These are phyloP conservation scores for Aethina tumida DNA, from an alignment of 1,140 invertebrate species.

Conservation along the genomic window DNA sequence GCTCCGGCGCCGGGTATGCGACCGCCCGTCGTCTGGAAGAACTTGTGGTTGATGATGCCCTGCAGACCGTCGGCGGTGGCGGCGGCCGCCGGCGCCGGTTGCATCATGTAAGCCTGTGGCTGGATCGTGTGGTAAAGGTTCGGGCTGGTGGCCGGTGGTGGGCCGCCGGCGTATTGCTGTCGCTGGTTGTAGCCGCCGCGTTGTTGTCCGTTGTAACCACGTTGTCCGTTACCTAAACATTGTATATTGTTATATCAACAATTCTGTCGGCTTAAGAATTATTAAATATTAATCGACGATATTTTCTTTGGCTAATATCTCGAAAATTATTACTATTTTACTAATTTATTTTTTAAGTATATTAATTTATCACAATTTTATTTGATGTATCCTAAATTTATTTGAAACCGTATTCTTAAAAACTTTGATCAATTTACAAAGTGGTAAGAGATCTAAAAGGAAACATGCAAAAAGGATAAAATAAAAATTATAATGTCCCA, in stretches of 20 bases:
- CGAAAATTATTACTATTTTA: no score
- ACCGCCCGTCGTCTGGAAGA: conserved; percentile 45
- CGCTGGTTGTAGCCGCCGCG: conserved; percentile 33
- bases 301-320: no score
- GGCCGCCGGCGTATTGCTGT: conserved; percentile 32
- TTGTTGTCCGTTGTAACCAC: conserved; percentile 31
- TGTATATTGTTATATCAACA: conserved; percentile 1
- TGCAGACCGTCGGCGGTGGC: conserved; percentile 42
- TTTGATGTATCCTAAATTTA: no score
- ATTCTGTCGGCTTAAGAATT: no score
- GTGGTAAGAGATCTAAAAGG: no score
- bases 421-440: no score
- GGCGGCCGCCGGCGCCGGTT: conserved; percentile 28
- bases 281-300: no score
- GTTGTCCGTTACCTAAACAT: conserved; percentile 30
- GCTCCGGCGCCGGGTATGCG: conserved; percentile 40
- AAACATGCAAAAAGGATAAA: no score
- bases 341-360: no score
- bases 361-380: no score
- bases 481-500: no score
- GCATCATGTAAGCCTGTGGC: conserved; percentile 42
- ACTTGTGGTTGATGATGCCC: conserved; percentile 49
- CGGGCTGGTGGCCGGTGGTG: conserved; percentile 34
- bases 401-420: no score
- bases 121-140: conserved; percentile 41